Evolutionary conservation across 2,888 invertebrate genomes (phyloP).

Genomic region (Drosophila kanekoi): DNA sequence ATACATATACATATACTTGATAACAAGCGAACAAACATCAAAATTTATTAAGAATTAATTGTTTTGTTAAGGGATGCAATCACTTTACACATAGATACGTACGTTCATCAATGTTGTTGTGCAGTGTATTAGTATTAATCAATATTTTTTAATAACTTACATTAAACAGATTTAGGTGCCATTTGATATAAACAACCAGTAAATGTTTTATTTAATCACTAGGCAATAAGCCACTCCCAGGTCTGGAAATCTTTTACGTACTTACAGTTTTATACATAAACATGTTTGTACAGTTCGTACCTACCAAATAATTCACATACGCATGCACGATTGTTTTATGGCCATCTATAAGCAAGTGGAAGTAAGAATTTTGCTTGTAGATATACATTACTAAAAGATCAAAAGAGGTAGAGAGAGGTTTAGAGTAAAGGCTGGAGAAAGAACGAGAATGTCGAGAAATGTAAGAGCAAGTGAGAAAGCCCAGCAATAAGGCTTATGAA

Average conservation of each 20-base stretch:
- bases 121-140: conserved; percentile 51
- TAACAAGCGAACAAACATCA: conserved; percentile 65
- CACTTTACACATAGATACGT: conserved; percentile 23
- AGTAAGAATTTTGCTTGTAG: background rate
- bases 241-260: background rate
- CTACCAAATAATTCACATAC: background rate
- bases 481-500: too few relatives aligned
- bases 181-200: conserved; percentile 55
- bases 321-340: background rate
- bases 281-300: background rate
- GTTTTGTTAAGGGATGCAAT: conserved; percentile 33
- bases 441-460: too few relatives aligned
- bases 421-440: too few relatives aligned
- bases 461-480: too few relatives aligned
- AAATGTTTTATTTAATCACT: conserved; percentile 10
- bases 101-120: conserved; percentile 43
- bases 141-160: conserved; percentile 44
- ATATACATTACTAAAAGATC: too few relatives aligned
- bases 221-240: background rate
- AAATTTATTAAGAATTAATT: conserved; percentile 43
- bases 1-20: conserved; percentile 5
- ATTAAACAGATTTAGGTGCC: conserved; percentile 67
- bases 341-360: too few relatives aligned
- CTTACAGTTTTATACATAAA: background rate
- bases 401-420: too few relatives aligned